These are phyloP conservation scores for Lucilia sericata DNA, from an alignment of 1,140 invertebrate species.

Conservation along the genomic window DNA sequence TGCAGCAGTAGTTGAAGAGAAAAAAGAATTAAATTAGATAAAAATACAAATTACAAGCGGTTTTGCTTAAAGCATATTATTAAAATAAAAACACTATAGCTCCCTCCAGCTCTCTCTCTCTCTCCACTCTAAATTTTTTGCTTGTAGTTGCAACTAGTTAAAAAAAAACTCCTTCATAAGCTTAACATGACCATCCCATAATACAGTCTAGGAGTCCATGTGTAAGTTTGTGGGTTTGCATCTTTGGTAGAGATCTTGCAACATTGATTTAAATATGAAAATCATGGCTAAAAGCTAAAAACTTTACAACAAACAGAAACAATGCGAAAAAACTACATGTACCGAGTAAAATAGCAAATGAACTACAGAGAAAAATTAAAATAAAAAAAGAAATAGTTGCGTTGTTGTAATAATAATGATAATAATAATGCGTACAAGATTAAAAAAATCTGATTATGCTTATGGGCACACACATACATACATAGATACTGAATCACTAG, in stretches of 20 bases:
- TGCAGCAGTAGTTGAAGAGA: not conserved
- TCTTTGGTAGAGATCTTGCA: constrained; percentile 35
- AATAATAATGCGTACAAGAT: constrained; percentile 47
- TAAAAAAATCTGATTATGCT: constrained; percentile 44
- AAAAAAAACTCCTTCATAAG: not conserved
- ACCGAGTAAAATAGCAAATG: not conserved
- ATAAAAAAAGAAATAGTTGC: constrained; percentile 19
- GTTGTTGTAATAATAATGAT: constrained; percentile 46
- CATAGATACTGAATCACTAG: not conserved
- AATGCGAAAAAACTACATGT: not conserved
- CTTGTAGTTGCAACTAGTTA: no score
- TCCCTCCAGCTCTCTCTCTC: not conserved
- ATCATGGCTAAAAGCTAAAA: constrained; percentile 40
- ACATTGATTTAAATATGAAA: constrained; percentile 43
- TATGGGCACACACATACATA: constrained; percentile 13
- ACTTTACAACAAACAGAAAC: not conserved
- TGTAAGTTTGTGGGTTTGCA: not conserved
- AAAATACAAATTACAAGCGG: constrained; percentile 67
- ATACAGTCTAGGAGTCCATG: not conserved
- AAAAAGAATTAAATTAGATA: constrained; percentile 63
- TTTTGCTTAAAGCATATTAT: constrained; percentile 54
- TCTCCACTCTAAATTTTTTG: not conserved
- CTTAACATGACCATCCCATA: constrained; percentile 1
- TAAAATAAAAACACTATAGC: constrained; percentile 9
- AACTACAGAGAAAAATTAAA: not conserved